Conservation (phyloP, 1,140 invertebrate species). For the Drosophila cardini region DNA sequence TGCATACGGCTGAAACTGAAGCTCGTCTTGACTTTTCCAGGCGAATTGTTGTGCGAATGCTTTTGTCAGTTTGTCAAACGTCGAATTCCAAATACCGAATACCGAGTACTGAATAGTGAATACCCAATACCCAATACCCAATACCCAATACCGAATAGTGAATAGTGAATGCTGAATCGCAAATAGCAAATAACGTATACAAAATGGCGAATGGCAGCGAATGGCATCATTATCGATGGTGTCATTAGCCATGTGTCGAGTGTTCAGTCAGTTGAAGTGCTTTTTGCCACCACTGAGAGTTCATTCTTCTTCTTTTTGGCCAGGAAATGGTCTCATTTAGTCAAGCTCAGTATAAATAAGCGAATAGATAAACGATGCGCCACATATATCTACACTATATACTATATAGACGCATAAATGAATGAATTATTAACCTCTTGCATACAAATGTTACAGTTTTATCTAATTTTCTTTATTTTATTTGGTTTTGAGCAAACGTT, state of each 20-base stretch:
- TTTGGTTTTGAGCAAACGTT: not conserved
- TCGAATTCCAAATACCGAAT: conserved; percentile 27
- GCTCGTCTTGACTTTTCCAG: conserved; percentile 74
- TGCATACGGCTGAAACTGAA: conserved; percentile 61
- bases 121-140: conserved; percentile 5
- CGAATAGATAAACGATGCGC: conserved; percentile 37
- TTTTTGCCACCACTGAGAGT: not conserved
- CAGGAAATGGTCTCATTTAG: conserved; percentile 27
- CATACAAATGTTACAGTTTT: conserved; percentile 24
- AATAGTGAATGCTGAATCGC: too few relatives aligned
- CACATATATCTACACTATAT: too few relatives aligned
- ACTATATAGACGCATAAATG: conserved; percentile 42
- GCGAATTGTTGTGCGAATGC: conserved; percentile 55
- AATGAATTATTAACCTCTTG: conserved; percentile 32
- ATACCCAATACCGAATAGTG: not conserved
- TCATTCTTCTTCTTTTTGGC: not conserved
- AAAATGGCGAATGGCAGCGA: not conserved
- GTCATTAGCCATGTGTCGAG: conserved; percentile 69
- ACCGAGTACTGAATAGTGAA: not conserved
- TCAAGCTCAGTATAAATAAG: conserved; percentile 25
- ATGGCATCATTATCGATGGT: conserved; percentile 67
- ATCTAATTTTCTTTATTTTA: not conserved
- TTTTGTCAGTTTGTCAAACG: conserved; percentile 49
- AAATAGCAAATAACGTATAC: too few relatives aligned
- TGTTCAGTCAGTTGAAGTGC: conserved; percentile 18